Evolutionary conservation across 2,113 vertebrate genomes (phyloP), one percentile per base, ranked within the genome.

Genomic region (Nothoprocta pentlandii): DNA sequence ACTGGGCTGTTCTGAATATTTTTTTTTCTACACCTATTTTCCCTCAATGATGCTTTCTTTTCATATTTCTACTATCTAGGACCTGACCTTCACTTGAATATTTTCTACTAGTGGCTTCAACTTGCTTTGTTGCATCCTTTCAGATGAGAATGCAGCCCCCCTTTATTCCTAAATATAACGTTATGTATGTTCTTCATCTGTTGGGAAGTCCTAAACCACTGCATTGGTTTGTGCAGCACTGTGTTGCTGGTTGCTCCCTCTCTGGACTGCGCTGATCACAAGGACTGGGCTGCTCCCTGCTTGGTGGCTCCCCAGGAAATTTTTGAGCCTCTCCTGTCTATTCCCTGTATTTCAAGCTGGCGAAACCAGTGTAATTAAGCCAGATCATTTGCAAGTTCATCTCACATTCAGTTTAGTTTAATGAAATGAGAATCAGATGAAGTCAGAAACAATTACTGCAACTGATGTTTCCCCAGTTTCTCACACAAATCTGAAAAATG

Each of bases 391-490:
- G 46, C 16, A 34, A 80, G 46, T 32, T 71, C 74, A 69, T 51
- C 74, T 76, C 70, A 28, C 34, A 41, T 34, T 62, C 61, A 16
- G 19, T 32, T 51, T 36, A 61, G 32, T 49, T 89, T 89, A 63
- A 66, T n/a, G 34, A 28, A 62, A n/a, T 70, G 81, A 89, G 87
- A 91, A 77, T 82, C 78, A 42, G 69, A n/a, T 77, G 58, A 85
- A 85, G 79, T 85, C 75, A 88, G 83, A 84, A 77, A 85, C 64
- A 71, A 32, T 51, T 63, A 59, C 46, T 36, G 20, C 80, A 88
- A 76, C 41, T 88, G 69, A 85, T n/a, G 36, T 47, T 49, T 78
- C 66, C 75, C 32, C 68, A 54, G 14, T 47, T 91, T 66, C 73
- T 84, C 67, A 81, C 66, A 79, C 5, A 75, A 64, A 75, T 46